Conservation (phyloP, 2,888 invertebrate genomes). For the Pantelozetes paolii region DNA sequence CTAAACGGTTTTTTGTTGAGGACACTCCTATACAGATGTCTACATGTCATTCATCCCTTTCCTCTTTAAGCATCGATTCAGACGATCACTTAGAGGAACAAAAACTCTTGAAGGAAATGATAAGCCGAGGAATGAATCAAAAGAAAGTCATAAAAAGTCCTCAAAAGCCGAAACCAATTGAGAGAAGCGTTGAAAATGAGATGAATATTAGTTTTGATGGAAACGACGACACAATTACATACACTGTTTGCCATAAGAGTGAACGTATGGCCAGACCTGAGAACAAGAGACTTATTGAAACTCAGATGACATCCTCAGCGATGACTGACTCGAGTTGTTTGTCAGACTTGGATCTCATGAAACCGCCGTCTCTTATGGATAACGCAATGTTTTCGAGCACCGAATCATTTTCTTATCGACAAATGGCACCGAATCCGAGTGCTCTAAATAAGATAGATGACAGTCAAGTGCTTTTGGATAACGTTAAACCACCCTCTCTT, state of each 20-base stretch:
- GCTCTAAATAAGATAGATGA: background rate
- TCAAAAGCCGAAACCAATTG: background rate
- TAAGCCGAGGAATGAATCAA: background rate
- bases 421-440: background rate
- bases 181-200: background rate
- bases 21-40: slow-evolving; percentile 39
- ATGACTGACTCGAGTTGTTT: slow-evolving; percentile 12
- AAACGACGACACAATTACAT: slow-evolving; percentile 37
- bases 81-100: slow-evolving; percentile 28
- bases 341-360: slow-evolving; percentile 31
- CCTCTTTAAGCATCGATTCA: slow-evolving; percentile 27
- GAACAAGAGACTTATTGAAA: background rate
- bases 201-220: slow-evolving; percentile 11
- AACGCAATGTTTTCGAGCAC: slow-evolving; percentile 43
- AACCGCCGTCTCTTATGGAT: slow-evolving; percentile 54
- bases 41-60: slow-evolving; percentile 34
- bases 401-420: slow-evolving; percentile 22
- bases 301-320: background rate
- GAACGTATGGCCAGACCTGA: too few species aligned
- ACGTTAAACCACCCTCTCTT: slow-evolving; percentile 70
- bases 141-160: background rate
- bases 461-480: slow-evolving; percentile 57
- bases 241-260: slow-evolving; percentile 38
- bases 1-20: slow-evolving; percentile 23
- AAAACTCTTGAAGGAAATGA: slow-evolving; percentile 8